Base-by-base conservation (phyloP, 2,113 vertebrate genomes). In the Larimichthys polyactis region DNA sequence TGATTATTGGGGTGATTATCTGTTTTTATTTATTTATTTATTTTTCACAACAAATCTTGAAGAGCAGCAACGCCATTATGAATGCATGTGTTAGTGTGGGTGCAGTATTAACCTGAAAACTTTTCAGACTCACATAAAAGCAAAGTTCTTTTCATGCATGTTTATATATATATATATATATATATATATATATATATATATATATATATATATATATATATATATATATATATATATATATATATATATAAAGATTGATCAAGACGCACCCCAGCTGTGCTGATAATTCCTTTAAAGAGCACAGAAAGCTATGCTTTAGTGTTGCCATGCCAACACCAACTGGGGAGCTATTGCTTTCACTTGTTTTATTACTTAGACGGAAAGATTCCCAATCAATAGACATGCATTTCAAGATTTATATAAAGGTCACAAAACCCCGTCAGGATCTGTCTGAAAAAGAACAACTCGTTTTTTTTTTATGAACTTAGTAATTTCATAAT, bases 251-350 rank as follows among this genome's bases (percentile, higher is more conserved):
- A 32, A 73, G 24, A 73, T 10, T 65, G 67, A 82, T 79, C 68
- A 65, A 64, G 58, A 62, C 63, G 60, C 46, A 71, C 14, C 64
- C 69, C 82, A 71, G 72, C 71, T 77, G 79, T 67, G 71, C 24
- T 62, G 59, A 67, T 44, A 70, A 72, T 70, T 73, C 68, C 57
- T 52, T n/a, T 79, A 27, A 70, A 68, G 62, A 79, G 49, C 60
- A 66, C 27, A 20, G 27, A 48, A 19, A 69, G 55, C 66, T 27
- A 8, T 32, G 44, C 65, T 67, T 75, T 60, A 46, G 55, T 73
- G 78, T 84, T 86, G 66, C 66, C 22, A 71, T 68, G 84, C 66
- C 84, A 79, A 83, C 78, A 24, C 32, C 71, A 58, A 14, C 75
- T 57, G 55, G n/a, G 66, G 51, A 84, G 57, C 84, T 11, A 36